Percentiles rank a stretch among this genome's conserved stretches.
Conservation (phyloP, 2,888 invertebrate genomes). For the Melolontha melolontha region DNA sequence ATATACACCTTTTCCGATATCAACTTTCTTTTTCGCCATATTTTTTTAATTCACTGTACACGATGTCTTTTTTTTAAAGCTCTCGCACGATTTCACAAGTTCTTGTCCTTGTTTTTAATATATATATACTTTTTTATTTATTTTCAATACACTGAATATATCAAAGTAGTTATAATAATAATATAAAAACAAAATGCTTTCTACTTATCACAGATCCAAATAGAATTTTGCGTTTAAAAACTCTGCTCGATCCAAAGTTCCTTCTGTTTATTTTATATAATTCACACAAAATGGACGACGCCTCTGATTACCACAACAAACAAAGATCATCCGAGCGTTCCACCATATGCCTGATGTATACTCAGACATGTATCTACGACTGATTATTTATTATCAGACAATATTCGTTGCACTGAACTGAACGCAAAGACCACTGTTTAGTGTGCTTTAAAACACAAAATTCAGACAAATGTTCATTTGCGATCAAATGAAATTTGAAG, state of each 20-base stretch:
- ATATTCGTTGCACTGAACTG: too few species aligned
- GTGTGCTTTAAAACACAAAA: conserved; percentile 59
- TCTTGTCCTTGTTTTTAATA: conserved; percentile 28
- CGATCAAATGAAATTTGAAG: conserved; percentile 41
- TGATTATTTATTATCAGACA: too few species aligned
- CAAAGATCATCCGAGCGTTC: conserved; percentile 57
- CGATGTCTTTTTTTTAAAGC: conserved; percentile 16
- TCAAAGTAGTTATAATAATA: conserved; percentile 24
- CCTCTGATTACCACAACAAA: conserved; percentile 56
- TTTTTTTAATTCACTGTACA: conserved; percentile 46
- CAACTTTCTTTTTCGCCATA: conserved; percentile 60
- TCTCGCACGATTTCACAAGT: conserved; percentile 34
- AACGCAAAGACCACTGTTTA: conserved; percentile 46
- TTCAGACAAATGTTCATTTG: conserved; percentile 51
- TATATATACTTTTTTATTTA: conserved; percentile 18
- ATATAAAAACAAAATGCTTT: conserved; percentile 52
- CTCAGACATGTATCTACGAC: conserved; percentile 18
- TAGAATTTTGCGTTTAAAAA: conserved; percentile 61
- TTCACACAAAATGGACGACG: conserved; percentile 62
- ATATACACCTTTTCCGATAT: conserved; percentile 51
- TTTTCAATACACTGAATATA: conserved; percentile 28
- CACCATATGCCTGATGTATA: conserved; percentile 53
- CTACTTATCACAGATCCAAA: conserved; percentile 61
- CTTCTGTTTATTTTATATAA: conserved; percentile 36
- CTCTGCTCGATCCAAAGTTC: conserved; percentile 23